Evolutionary conservation across 2,888 invertebrate species (phyloP).

Genomic region (Cybosia mesomella): DNA sequence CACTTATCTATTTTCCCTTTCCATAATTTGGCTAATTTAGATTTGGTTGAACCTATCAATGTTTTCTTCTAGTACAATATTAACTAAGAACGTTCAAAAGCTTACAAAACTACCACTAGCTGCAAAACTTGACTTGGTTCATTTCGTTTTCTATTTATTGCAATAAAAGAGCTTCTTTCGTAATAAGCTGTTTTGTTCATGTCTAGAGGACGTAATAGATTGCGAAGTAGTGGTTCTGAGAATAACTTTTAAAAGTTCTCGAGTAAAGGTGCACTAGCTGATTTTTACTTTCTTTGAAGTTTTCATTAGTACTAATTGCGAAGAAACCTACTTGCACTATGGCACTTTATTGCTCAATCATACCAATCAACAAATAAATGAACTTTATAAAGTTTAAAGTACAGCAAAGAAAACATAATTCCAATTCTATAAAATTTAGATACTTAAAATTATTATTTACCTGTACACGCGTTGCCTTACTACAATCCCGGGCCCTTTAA

Average conservation of each 20-base stretch:
- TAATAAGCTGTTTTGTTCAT: conserved; percentile 18
- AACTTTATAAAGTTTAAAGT: background rate
- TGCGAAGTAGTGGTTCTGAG: background rate
- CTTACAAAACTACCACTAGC: conserved; percentile 16
- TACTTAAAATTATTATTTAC: too few relatives aligned
- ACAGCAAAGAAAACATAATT: too few relatives aligned
- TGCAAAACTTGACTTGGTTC: background rate
- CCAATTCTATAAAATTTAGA: too few relatives aligned
- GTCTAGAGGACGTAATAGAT: conserved; percentile 9
- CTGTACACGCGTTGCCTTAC: too few relatives aligned
- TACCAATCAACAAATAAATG: background rate
- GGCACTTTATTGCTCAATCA: background rate
- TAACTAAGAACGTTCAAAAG: conserved; percentile 30
- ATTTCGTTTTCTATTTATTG: conserved; percentile 15
- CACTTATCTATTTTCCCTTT: too few relatives aligned
- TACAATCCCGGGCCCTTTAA: too few relatives aligned
- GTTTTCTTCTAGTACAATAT: background rate
- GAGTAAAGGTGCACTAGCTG: too few relatives aligned
- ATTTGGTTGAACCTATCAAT: too few relatives aligned
- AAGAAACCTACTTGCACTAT: background rate
- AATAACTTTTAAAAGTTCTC: conserved; percentile 5
- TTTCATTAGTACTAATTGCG: background rate
- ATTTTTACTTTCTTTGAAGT: background rate
- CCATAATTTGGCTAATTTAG: too few relatives aligned
- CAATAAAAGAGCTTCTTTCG: conserved; percentile 10